A percentile compares a stretch with the other conserved stretches of the same genome.
Conservation (phyloP, 1,140 invertebrate species). For the Pogonomyrmex californicus region DNA sequence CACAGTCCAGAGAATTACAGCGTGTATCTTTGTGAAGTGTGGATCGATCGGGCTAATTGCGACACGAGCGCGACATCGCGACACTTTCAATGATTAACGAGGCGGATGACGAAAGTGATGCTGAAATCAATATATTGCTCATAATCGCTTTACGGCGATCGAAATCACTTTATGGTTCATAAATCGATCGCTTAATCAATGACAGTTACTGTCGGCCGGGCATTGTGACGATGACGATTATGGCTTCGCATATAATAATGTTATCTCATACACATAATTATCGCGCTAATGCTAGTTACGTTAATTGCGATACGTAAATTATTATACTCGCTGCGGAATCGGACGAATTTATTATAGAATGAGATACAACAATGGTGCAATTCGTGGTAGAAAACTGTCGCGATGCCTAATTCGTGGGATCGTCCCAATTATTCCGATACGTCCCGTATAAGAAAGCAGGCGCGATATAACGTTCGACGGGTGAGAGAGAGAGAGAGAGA, state of each 20-base stretch:
- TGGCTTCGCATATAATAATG: not conserved
- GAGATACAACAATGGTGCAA: not conserved
- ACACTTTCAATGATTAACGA: slow-evolving; percentile 57
- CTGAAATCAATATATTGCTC: slow-evolving; percentile 37
- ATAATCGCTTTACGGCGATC: slow-evolving; percentile 7
- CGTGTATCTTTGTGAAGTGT: slow-evolving; percentile 64
- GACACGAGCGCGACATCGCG: slow-evolving; percentile 34
- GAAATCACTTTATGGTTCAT: slow-evolving; percentile 27
- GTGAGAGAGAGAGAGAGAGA: too few species aligned
- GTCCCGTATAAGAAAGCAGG: slow-evolving; percentile 5
- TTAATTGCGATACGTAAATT: not conserved
- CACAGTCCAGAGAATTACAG: slow-evolving; percentile 66
- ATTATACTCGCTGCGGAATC: not conserved
- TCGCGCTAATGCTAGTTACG: too few species aligned
- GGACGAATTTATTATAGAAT: not conserved
- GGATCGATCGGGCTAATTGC: slow-evolving; percentile 55
- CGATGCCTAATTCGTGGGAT: slow-evolving; percentile 1
- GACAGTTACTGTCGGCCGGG: not conserved
- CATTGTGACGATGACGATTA: slow-evolving; percentile 11
- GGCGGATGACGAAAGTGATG: slow-evolving; percentile 33
- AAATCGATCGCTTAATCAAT: not conserved
- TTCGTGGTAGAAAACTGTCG: slow-evolving; percentile 10
- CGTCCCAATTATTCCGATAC: slow-evolving; percentile 42
- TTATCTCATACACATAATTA: slow-evolving; percentile 23
- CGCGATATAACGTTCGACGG: slow-evolving; percentile 28